Base-by-base conservation (phyloP, 1,140 invertebrate genomes). In the Drosophila tristis region DNA sequence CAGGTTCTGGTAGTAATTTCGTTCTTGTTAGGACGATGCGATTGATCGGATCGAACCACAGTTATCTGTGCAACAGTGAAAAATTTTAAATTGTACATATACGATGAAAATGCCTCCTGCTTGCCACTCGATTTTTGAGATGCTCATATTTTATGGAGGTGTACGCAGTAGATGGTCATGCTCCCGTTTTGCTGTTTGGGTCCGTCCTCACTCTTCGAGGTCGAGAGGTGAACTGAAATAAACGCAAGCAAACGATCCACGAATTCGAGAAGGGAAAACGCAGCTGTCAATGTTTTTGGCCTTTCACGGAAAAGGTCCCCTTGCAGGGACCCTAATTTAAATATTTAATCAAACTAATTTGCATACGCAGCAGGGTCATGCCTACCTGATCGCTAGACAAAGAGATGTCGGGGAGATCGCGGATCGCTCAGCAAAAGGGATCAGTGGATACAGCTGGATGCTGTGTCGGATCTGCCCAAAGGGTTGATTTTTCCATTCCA, bases 271-370 rank as follows among this genome's bases (percentile, higher is more conserved):
- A 81, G 49, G 66, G 13, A 44, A 64, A 70, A 55, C 49, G 79
- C 84, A 89, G 84, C 84, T 87, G 84, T 71, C 75, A 44, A 26
- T 31, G 42, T 74, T 64, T 26, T 31, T 44, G 7, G 39, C 58
- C 59, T 54, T 72, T 62, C 29, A 51, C 13, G 57, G 42, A 66
- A 51, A 65, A 51, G 73, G 72, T 80, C 26, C 42, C 48, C 11
- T 43, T 53, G 26, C 47, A 39, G 43, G 44, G 53, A 49, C 31
- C 82, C 31, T 84, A 60, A 84, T 87, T 87, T 84, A 65, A 79
- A 87, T 87, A 76, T 87, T 80, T 84, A 87, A 87, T 90, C 84
- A 89, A 87, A 84, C 84, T 70, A 80, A 87, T 87, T 87, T 87
- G 75, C 64, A 71, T 71, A 71, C 39, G 44, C 54, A 56, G 56